A percentile compares a stretch with the other conserved stretches of the same genome.
Evolutionary conservation across 2,888 invertebrate genomes (phyloP).

Genomic region (Empis stercorea): DNA sequence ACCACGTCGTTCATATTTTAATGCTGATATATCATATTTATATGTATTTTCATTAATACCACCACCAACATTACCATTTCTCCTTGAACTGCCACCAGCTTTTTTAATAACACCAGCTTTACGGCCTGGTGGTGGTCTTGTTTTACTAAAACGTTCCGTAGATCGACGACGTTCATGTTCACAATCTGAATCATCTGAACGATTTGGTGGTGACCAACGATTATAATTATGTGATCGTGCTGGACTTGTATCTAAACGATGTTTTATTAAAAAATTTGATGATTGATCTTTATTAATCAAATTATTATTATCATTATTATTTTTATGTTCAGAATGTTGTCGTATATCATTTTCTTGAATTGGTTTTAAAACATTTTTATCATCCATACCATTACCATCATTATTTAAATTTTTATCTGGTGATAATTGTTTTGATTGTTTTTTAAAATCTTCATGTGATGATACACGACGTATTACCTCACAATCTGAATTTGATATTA

Average conservation of each 20-base stretch:
- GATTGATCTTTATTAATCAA: neutral
- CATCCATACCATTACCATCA: constrained; percentile 12
- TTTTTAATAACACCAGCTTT: constrained; percentile 33
- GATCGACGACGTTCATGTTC: constrained; percentile 50
- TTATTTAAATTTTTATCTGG: constrained; percentile 17
- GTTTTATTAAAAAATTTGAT: neutral
- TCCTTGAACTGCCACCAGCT: constrained; percentile 9
- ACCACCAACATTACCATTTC: constrained; percentile 11
- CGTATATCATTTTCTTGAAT: constrained; percentile 4
- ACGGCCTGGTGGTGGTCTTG: constrained; percentile 44
- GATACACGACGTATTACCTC: constrained; percentile 44
- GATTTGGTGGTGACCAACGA: constrained; percentile 27
- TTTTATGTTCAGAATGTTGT: neutral
- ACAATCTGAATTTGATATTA: constrained; percentile 29
- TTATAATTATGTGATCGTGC: constrained; percentile 26
- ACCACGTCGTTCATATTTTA: constrained; percentile 35
- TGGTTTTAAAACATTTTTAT: constrained; percentile 8
- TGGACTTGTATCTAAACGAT: constrained; percentile 33
- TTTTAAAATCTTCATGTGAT: constrained; percentile 48
- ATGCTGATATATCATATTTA: constrained; percentile 31
- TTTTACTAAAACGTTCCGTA: constrained; percentile 50
- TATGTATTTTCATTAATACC: constrained; percentile 33
- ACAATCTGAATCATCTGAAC: constrained; percentile 43
- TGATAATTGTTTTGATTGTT: constrained; percentile 18
- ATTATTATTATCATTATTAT: neutral